Percentiles rank a stretch among this genome's conserved stretches.
These are phyloP conservation scores for Phataginus tetradactyla DNA, from an alignment of 2,797 vertebrate genomes.

Conservation along the genomic window DNA sequence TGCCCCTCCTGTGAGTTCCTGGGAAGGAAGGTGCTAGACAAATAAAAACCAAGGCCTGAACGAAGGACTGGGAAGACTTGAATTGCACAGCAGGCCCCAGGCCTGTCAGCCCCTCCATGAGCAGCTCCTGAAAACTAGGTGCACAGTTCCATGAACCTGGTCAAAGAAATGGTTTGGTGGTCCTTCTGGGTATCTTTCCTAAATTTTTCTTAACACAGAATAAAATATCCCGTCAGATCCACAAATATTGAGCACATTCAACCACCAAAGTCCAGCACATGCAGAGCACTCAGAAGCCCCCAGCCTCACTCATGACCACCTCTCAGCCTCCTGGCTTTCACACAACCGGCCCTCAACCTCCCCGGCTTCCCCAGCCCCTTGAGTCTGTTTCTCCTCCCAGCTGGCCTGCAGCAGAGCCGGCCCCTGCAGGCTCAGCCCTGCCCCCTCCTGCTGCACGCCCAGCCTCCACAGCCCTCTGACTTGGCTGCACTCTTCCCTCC, in stretches of 20 bases:
- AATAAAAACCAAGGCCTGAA: constrained; percentile 2
- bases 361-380: not conserved
- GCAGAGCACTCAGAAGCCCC: not conserved
- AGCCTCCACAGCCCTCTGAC: not conserved
- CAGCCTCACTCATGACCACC: no score
- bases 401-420: not conserved
- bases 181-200: not conserved
- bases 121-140: not conserved
- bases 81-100: not conserved
- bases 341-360: not conserved
- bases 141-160: not conserved
- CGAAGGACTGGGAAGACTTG: constrained; percentile 7
- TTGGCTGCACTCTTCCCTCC: not conserved
- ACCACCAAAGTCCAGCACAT: not conserved
- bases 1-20: constrained; percentile 46
- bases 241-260: not conserved
- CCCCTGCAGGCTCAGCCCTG: not conserved
- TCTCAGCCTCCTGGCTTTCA: not conserved
- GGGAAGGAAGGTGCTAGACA: constrained; percentile 57
- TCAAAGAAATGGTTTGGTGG: not conserved
- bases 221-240: not conserved
- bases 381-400: not conserved
- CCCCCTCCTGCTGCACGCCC: rapidly evolving
- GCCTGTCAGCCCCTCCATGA: not conserved
- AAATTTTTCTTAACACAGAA: not conserved